Evolutionary conservation across 2,888 invertebrate species (phyloP).

Genomic region (Aromia moschata): DNA sequence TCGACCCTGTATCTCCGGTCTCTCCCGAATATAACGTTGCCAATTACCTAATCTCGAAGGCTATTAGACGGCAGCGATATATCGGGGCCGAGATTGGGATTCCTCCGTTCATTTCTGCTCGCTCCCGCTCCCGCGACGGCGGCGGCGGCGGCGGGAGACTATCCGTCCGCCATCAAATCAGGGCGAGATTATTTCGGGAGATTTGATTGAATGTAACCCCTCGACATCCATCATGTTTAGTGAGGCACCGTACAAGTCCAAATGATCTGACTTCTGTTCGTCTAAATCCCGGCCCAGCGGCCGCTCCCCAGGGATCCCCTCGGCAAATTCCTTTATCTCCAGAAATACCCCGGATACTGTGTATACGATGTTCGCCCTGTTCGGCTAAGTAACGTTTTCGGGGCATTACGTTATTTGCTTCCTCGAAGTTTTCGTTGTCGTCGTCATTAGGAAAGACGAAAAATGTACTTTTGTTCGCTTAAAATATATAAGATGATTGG

Average conservation of each 20-base stretch:
- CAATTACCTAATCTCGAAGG: constrained; percentile 38
- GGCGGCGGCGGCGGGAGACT: constrained; percentile 27
- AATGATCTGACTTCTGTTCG: constrained; percentile 56
- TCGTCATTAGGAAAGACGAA: no score
- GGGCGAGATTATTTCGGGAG: constrained; percentile 53
- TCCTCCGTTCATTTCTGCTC: constrained; percentile 34
- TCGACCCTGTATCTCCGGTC: not conserved
- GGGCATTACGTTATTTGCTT: constrained; percentile 20
- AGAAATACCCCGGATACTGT: constrained; percentile 24
- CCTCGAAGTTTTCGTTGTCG: not conserved
- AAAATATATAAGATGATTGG: no score
- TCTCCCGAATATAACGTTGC: constrained; percentile 18
- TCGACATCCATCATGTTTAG: constrained; percentile 56
- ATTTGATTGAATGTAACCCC: constrained; percentile 56
- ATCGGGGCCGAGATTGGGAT: constrained; percentile 36
- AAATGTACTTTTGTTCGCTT: no score
- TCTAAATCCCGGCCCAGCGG: constrained; percentile 50
- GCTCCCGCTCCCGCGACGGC: constrained; percentile 16
- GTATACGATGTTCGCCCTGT: constrained; percentile 1
- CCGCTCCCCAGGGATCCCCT: constrained; percentile 45
- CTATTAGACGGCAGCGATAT: constrained; percentile 36
- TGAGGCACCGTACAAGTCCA: constrained; percentile 53
- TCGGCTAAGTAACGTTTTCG: constrained; percentile 1
- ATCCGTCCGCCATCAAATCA: constrained; percentile 52
- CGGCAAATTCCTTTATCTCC: constrained; percentile 50